phyloP scores from a whole-genome alignment of 2,888 invertebrate species.

The Aromia moschata region DNA sequence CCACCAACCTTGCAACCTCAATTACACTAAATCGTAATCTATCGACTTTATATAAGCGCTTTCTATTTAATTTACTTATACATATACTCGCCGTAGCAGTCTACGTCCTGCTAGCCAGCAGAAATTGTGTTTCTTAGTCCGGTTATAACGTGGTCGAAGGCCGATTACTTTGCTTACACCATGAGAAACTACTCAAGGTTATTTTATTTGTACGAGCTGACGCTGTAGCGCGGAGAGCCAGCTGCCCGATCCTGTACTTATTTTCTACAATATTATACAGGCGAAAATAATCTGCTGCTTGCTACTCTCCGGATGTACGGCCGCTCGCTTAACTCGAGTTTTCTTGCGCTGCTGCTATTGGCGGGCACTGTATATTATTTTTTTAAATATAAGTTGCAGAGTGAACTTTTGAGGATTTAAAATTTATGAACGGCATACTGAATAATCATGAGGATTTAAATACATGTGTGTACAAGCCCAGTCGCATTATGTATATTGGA shows the following conservation, averaged over 20 bases:
- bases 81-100: constrained; percentile 25
- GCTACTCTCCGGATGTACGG: no score
- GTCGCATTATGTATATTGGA: no score
- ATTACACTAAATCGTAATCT: no score
- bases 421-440: no score
- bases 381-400: no score
- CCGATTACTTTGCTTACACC: constrained; percentile 53
- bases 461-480: no score
- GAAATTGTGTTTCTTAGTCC: constrained; percentile 36
- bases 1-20: no score
- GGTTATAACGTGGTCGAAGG: constrained; percentile 51
- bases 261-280: constrained; percentile 34
- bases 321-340: no score
- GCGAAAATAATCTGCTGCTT: constrained; percentile 31
- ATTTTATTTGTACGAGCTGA: constrained; percentile 41
- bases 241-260: constrained; percentile 29
- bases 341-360: no score
- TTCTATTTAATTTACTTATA: constrained; percentile 54
- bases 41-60: constrained; percentile 49
- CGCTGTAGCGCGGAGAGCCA: constrained; percentile 24
- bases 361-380: no score
- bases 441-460: no score
- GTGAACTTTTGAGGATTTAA: no score
- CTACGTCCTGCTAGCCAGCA: constrained; percentile 26
- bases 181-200: constrained; percentile 56